Percentiles rank a stretch among this genome's conserved stretches.
phyloP scores from a whole-genome alignment of 2,113 vertebrate species.

The Semnornis frantzii region DNA sequence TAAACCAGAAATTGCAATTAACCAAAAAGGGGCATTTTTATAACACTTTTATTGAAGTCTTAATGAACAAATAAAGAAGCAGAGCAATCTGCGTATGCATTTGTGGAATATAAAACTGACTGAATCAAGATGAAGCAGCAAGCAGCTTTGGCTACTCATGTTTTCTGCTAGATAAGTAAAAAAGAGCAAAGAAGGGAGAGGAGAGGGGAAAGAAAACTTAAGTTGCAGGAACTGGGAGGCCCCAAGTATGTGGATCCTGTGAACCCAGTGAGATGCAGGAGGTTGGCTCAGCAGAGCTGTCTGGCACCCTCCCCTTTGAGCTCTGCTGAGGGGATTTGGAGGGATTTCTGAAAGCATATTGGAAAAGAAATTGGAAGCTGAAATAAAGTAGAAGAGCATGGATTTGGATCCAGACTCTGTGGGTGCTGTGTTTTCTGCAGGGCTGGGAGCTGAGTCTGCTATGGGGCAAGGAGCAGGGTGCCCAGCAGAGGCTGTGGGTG shows the following conservation, averaged over 20 bases:
- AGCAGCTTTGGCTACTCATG: not conserved
- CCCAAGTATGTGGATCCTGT: not conserved
- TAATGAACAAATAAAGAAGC: conserved; percentile 79
- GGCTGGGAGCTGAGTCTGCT: not conserved
- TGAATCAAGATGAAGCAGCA: conserved; percentile 59
- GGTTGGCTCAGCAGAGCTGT: not conserved
- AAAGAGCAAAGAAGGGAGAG: not conserved
- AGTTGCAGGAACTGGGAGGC: fast-evolving
- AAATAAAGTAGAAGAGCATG: not conserved
- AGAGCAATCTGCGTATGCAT: conserved; percentile 55
- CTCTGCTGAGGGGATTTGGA: not conserved
- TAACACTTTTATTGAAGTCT: conserved; percentile 71
- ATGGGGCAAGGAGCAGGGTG: not conserved
- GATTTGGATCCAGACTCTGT: not conserved
- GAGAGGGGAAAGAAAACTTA: not conserved
- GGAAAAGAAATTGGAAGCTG: not conserved
- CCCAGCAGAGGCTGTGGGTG: not conserved
- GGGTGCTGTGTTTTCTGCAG: too few relatives aligned
- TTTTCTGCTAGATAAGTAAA: conserved; percentile 13
- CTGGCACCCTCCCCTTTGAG: not conserved
- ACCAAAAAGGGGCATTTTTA: conserved; percentile 71
- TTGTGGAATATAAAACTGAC: conserved; percentile 42
- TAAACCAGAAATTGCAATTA: conserved; percentile 67
- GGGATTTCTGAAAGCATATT: not conserved
- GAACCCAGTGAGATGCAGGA: not conserved